Percentiles rank a stretch among this genome's conserved stretches.
Evolutionary conservation across 2,797 vertebrate species (phyloP).

Genomic region (Oophaga sylvatica): DNA sequence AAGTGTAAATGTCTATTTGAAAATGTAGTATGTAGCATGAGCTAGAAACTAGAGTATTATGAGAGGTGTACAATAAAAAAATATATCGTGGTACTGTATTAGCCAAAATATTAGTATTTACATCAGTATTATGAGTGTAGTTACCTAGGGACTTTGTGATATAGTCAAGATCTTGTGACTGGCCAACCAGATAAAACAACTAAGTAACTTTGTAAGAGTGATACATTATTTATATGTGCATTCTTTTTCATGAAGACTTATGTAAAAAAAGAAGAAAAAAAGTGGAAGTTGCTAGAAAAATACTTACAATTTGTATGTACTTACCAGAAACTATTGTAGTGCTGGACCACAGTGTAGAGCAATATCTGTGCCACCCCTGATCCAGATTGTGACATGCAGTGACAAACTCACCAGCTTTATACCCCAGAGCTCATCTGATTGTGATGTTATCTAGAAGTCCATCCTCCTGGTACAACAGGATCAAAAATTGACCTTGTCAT

Average conservation of each 20-base stretch:
- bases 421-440: slow-evolving; percentile 12
- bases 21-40: no score
- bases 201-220: not conserved
- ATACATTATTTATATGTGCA: not conserved
- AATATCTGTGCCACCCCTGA: not conserved
- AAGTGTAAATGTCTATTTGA: no score
- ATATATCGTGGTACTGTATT: no score
- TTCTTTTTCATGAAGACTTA: no score
- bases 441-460: slow-evolving; percentile 46
- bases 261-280: not conserved
- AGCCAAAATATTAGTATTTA: no score
- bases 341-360: not conserved
- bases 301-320: not conserved
- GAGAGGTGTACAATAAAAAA: no score
- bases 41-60: no score
- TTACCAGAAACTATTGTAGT: slow-evolving; percentile 18
- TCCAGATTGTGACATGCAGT: not conserved
- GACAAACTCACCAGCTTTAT: slow-evolving; percentile 34
- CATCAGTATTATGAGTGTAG: no score
- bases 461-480: slow-evolving; percentile 38
- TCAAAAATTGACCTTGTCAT: slow-evolving; percentile 12
- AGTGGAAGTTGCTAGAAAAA: not conserved
- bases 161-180: not conserved
- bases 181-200: not conserved
- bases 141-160: not conserved